Base-by-base conservation (phyloP, 2,797 vertebrate genomes). In the Tokudaia muenninki region DNA sequence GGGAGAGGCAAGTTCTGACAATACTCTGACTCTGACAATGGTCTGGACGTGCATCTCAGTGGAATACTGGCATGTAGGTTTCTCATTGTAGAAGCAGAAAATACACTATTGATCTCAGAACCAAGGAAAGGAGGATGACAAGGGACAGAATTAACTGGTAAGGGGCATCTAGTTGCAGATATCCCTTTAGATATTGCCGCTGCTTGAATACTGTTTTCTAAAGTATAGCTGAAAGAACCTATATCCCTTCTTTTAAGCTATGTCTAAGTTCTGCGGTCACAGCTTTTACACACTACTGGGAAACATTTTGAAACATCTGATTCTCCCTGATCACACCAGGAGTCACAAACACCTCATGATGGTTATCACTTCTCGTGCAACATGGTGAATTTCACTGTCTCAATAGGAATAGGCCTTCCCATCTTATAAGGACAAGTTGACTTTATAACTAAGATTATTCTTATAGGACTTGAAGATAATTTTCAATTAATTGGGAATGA, bases 401-500 rank as follows among this genome's bases (percentile, higher is more conserved):
- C 44, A 34, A 3, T 13, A 72, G 83, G 61, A 92, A 83, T 44
- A 1, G n/a, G 19, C 26, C 34, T 6, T 72, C 12, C 44, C 31
- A 78, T 77, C 59, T 67, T 21, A 50, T 22, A 59, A 63, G 37
- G 50, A 34, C 80, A 86, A 47, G 79, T 44, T 65, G 29, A 90
- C 21, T 80, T 57, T 37, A 37, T 34, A 80, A 92, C 5, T 37
- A 92, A n/a, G 26, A 17, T 22, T 79, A 61, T 61, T 9, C 12
- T 37, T n/a, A 26, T 11, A 81, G 29, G 31, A 75, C 83, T 52
- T 78, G 31, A 77, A 90, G 61, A 75, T 65, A 31, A 94, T 52
- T 92, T 91, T 37, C 37, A 59, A 12, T 31, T 87, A 78, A 94
- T 72, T 90, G 91, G 31, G 34, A 96, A 95, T 63, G 55, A 80